A percentile compares a stretch with the other conserved stretches of the same genome.
These are phyloP conservation scores for Notospermus geniculatus DNA, from an alignment of 1,140 invertebrate genomes.

Conservation along the genomic window DNA sequence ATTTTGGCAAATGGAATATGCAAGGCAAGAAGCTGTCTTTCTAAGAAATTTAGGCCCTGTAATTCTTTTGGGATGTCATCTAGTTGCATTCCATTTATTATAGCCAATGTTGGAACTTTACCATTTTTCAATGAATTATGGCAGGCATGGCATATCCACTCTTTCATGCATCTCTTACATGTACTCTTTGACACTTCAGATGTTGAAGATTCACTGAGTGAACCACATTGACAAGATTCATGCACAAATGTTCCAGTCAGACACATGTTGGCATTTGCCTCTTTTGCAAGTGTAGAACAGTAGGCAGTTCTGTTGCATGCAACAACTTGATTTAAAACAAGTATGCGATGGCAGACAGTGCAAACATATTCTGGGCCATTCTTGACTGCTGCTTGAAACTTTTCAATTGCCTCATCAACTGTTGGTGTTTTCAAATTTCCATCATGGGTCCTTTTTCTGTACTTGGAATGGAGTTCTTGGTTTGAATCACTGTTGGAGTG, in stretches of 20 bases:
- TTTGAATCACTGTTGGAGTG: too few species aligned
- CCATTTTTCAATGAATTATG: neutral
- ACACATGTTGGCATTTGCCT: neutral
- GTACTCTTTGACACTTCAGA: too few species aligned
- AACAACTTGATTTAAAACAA: neutral
- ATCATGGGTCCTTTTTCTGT: too few species aligned
- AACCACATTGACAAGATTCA: neutral
- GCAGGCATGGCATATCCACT: slow-evolving; percentile 5
- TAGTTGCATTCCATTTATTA: neutral
- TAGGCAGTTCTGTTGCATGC: neutral
- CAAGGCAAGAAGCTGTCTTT: neutral
- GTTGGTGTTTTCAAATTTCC: too few species aligned
- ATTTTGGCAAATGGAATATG: slow-evolving; percentile 6
- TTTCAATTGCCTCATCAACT: too few species aligned
- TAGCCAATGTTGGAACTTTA: neutral
- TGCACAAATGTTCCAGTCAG: neutral
- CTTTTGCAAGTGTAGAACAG: neutral
- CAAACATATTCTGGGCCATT: slow-evolving; percentile 5
- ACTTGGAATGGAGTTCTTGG: too few species aligned
- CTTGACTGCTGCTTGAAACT: neutral
- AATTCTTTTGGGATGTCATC: neutral
- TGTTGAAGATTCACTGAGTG: neutral
- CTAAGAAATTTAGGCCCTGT: neutral
- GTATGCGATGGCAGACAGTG: neutral
- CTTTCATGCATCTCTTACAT: neutral